These are phyloP conservation scores for Zosterops borbonicus DNA, from an alignment of 2,113 vertebrate species.

Conservation along the genomic window DNA sequence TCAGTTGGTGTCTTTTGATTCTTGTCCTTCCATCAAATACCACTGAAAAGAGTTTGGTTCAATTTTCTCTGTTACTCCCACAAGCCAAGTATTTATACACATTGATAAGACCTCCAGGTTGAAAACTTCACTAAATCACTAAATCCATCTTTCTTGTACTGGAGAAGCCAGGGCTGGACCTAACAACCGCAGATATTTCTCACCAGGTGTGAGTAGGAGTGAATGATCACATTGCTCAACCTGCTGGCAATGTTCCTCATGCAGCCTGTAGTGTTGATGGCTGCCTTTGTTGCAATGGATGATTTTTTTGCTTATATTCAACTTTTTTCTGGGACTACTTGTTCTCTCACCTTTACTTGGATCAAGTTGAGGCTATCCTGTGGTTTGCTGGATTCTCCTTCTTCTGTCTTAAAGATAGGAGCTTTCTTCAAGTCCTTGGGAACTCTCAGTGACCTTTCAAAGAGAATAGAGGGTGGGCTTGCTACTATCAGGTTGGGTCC, in stretches of 20 bases:
- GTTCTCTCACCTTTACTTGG: neutral
- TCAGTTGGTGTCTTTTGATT: neutral
- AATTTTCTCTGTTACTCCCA: neutral
- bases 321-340: neutral
- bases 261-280: neutral
- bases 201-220: neutral
- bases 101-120: neutral
- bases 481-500: neutral
- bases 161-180: neutral
- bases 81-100: neutral
- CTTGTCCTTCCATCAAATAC: neutral
- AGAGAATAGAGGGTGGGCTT: neutral
- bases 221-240: neutral
- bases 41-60: neutral
- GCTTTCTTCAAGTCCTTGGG: neutral
- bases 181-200: neutral
- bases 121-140: neutral
- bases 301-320: neutral
- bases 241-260: neutral
- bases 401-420: neutral
- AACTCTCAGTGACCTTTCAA: neutral
- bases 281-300: neutral
- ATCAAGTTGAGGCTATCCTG: neutral
- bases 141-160: neutral
- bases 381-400: neutral